Evolutionary conservation across 2,888 invertebrate genomes (phyloP), one percentile per base, ranked within the genome.

Genomic region (Acanthosepion lycidas): DNA sequence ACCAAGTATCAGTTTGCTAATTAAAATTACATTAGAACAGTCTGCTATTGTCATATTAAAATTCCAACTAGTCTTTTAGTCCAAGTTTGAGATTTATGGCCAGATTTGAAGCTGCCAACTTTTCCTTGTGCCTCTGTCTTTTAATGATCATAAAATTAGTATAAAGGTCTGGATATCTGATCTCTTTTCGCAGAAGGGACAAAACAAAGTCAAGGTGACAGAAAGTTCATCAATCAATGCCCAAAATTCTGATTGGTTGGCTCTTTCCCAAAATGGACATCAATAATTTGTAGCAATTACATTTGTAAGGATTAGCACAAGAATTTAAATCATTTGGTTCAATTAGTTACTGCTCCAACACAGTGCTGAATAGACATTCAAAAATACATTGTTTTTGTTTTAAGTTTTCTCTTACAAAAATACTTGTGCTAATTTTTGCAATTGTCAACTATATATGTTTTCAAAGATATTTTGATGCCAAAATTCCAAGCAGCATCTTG

Each of bases 141-240:
- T n/a, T 78, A 78, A 78, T 78, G 78, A 78, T 78, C n/a, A 78
- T 78, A 78, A 78, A 78, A 78, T 78, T 78, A n/a, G n/a, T 15
- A 78, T n/a, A 78, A n/a, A 78, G n/a, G 78, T 78, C 78, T 78
- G n/a, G 78, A 78, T 15, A 78, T 78, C n/a, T 78, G 78, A 78
- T n/a, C 78, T 78, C 78, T 78, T 78, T 78, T n/a, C 15, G 78
- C n/a, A 12, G 78, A 78, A 78, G 78, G n/a, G n/a, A 33, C n/a
- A 78, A 78, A 78, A n/a, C 78, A 78, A 78, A 78, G 78, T 78
- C n/a, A 78, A 78, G 78, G 78, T 78, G 78, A 78, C n/a, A 78
- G 78, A 78, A 78, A 78, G n/a, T 78, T 78, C 78, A 78, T 33
- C n/a, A 78, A 78, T 12, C n/a, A n/a, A n/a, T 78, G 78, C n/a